Base-by-base conservation (phyloP, 2,797 vertebrate genomes). In the Pelodytes ibericus region DNA sequence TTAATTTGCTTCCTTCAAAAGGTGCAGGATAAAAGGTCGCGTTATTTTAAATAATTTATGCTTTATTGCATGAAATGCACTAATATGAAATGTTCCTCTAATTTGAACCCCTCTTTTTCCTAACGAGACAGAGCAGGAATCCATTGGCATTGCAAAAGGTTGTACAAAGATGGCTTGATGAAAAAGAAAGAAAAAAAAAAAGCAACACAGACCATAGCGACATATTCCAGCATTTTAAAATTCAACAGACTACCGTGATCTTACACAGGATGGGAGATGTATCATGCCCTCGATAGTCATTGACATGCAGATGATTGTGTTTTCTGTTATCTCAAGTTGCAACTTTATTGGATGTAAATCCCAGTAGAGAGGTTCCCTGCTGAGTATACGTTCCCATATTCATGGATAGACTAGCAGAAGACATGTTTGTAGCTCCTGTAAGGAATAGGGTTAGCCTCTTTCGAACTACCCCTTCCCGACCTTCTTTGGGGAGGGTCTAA, bases 31-130 rank as follows among this genome's bases (percentile, higher is more conserved):
- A 98, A 98, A 98, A 98, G 96, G 96, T 99, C 89, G 93, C 96
- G 95, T 98, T 98, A 96, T 99, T 98, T 98, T 97, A 96, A 98
- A 99, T 98, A 96, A 98, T 98, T 97, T 95, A 99, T 97, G 95
- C 95, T 95, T 95, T 96, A 96, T 96, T 96, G 94, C 92, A 93
- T 94, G 94, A 97, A 96, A 96, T 94, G 95, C 94, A 94, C 95
- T 96, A 94, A 95, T 95, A 96, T 94, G 93, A 94, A 95, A 96
- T 91, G 91, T 89, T 92, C 89, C 91, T 92, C 90, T 89, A 91
- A 93, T 93, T 94, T 95, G 95, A 95, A 94, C 93, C 92, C 93
- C 87, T 92, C 87, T 92, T 91, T 88, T 44, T 16, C 11, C 13
- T 86, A 84, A 84, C 87, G 88, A 87, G 90, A 84, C 82, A 84